phyloP scores from a whole-genome alignment of 1,140 invertebrate species.

The Dolichoris vasculosae region DNA sequence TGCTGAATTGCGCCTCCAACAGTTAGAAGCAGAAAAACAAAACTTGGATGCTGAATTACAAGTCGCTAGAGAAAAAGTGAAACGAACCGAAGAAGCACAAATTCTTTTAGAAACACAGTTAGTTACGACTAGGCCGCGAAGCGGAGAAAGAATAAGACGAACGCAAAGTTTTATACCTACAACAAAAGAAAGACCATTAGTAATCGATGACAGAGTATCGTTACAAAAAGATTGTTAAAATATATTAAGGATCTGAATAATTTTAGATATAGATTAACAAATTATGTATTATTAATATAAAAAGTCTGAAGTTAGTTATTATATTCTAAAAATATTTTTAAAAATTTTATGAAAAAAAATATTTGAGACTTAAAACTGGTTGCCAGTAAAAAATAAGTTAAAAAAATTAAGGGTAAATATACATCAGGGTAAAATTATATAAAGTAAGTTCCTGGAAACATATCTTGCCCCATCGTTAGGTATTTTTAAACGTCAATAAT shows the following conservation, averaged over 20 bases:
- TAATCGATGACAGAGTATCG: slow-evolving; percentile 56
- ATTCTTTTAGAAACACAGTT: slow-evolving; percentile 80
- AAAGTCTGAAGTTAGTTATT: slow-evolving; percentile 48
- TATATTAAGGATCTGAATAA: slow-evolving; percentile 29
- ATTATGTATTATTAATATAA: slow-evolving; percentile 39
- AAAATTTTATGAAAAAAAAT: slow-evolving; percentile 14
- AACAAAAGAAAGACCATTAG: slow-evolving; percentile 72
- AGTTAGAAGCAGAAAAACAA: slow-evolving; percentile 81
- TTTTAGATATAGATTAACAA: slow-evolving; percentile 21
- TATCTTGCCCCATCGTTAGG: slow-evolving; percentile 44
- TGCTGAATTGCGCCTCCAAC: slow-evolving; percentile 79
- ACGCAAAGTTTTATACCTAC: slow-evolving; percentile 78
- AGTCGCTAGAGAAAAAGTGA: slow-evolving; percentile 80
- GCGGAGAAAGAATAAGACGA: slow-evolving; percentile 74
- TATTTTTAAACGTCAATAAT: slow-evolving; percentile 2
- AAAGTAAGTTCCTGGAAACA: slow-evolving; percentile 44
- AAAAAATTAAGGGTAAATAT: slow-evolving; percentile 41
- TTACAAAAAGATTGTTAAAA: slow-evolving; percentile 58
- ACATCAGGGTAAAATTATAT: slow-evolving; percentile 40
- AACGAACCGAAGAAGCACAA: slow-evolving; percentile 79
- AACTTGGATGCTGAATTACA: slow-evolving; percentile 80
- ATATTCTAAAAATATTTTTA: slow-evolving; percentile 13
- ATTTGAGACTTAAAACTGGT: slow-evolving; percentile 7
- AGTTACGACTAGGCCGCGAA: slow-evolving; percentile 68
- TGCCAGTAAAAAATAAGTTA: slow-evolving; percentile 35